Percentiles rank a stretch among this genome's conserved stretches.
These are phyloP conservation scores for Crocallis elinguaria DNA, from an alignment of 2,888 invertebrate species.

Conservation along the genomic window DNA sequence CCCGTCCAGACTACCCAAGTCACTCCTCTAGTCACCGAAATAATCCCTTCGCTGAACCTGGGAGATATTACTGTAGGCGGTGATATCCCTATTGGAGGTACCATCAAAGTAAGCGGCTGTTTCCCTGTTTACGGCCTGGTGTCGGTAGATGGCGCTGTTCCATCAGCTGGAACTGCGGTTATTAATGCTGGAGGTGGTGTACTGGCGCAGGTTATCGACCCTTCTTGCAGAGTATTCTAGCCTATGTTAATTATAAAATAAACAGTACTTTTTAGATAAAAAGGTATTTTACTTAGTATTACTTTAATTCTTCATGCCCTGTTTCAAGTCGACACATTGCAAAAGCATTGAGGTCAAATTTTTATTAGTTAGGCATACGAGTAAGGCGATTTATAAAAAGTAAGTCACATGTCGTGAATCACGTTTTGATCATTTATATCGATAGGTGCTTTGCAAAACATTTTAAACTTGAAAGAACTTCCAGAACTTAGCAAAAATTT, in stretches of 20 bases:
- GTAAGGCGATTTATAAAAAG: too few relatives aligned
- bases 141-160: conserved; percentile 63
- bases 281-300: background rate
- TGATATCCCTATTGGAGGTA: conserved; percentile 66
- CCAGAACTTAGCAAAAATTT: too few relatives aligned
- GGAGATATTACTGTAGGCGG: conserved; percentile 66
- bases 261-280: background rate
- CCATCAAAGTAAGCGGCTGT: conserved; percentile 65
- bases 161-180: conserved; percentile 62
- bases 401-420: too few relatives aligned
- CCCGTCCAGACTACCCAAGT: conserved; percentile 47
- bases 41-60: conserved; percentile 62
- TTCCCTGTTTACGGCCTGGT: conserved; percentile 73
- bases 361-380: too few relatives aligned
- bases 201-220: conserved; percentile 24
- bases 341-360: too few relatives aligned
- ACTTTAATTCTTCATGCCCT: too few relatives aligned
- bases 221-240: conserved; percentile 17
- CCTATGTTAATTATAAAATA: background rate
- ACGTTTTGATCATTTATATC: too few relatives aligned
- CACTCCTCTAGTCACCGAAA: conserved; percentile 62
- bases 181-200: conserved; percentile 56
- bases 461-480: too few relatives aligned
- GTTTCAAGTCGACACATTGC: too few relatives aligned
- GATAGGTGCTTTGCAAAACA: too few relatives aligned